Evolutionary conservation across 2,888 invertebrate genomes (phyloP).

Genomic region (Helobdella robusta): DNA sequence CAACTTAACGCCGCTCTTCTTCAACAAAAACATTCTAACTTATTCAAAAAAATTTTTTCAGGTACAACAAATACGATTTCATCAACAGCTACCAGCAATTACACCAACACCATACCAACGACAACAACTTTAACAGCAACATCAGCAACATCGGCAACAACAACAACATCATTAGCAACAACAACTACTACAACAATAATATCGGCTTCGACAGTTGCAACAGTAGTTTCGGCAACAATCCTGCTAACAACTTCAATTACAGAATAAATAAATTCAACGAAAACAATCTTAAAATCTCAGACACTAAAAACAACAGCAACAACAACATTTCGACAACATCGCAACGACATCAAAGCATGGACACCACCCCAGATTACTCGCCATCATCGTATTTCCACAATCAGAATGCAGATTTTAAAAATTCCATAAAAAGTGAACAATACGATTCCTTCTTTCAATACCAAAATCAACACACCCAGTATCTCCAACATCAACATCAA

Average conservation of each 20-base stretch:
- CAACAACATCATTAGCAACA: slow-evolving; percentile 1
- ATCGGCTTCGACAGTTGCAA: background rate
- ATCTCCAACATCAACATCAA: slow-evolving; percentile 3
- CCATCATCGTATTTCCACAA: too few relatives aligned
- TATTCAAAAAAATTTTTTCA: background rate
- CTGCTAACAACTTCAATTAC: background rate
- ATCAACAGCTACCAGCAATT: background rate
- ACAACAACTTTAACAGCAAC: background rate
- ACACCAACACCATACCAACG: background rate
- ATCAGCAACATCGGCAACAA: background rate
- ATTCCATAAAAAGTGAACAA: too few relatives aligned
- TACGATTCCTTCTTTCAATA: too few relatives aligned
- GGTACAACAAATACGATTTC: background rate
- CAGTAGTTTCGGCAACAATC: slow-evolving; percentile 1
- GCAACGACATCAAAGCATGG: too few relatives aligned
- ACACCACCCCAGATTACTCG: too few relatives aligned
- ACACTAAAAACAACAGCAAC: background rate
- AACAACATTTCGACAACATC: too few relatives aligned
- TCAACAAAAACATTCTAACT: background rate
- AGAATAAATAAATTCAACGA: background rate
- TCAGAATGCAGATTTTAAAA: too few relatives aligned
- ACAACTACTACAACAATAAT: background rate
- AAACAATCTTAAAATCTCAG: background rate
- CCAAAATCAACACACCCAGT: too few relatives aligned
- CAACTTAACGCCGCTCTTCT: too few relatives aligned